phyloP scores from a whole-genome alignment of 2,797 vertebrate species.

The Mareca strepera region DNA sequence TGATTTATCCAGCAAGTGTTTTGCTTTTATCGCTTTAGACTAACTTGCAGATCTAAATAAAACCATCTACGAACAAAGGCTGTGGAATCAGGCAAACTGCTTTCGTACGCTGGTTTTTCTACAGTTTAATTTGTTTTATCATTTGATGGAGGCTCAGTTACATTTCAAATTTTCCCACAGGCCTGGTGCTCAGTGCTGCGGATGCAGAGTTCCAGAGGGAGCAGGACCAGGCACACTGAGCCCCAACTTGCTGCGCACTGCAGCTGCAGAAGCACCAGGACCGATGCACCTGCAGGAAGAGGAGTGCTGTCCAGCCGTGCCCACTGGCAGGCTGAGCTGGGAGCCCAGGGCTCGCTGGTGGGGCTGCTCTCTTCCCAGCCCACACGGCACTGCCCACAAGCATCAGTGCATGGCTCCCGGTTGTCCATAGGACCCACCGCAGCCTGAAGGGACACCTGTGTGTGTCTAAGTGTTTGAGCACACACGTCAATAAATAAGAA shows the following conservation, averaged over 20 bases:
- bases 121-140: not conserved
- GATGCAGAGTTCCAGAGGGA: fast-evolving
- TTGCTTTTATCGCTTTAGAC: conserved; percentile 59
- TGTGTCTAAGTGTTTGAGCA: fast-evolving
- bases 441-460: not conserved
- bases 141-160: not conserved
- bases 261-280: not conserved
- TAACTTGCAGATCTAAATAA: conserved; percentile 65
- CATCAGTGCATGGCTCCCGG: fast-evolving
- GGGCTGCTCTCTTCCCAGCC: not conserved
- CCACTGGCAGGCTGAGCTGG: not conserved
- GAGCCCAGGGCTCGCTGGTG: not conserved
- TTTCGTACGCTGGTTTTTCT: conserved; percentile 10
- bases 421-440: not conserved
- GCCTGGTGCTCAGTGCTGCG: fast-evolving
- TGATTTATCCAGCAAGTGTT: conserved; percentile 64
- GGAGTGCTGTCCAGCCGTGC: fast-evolving
- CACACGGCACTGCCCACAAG: fast-evolving
- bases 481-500: not conserved
- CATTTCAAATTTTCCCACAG: not conserved
- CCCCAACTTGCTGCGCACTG: not conserved
- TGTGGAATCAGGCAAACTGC: conserved; percentile 17
- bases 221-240: fast-evolving
- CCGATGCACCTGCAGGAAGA: not conserved
- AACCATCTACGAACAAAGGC: conserved; percentile 72